phyloP scores from a whole-genome alignment of 1,140 invertebrate genomes.

The Nomia melanderi region DNA sequence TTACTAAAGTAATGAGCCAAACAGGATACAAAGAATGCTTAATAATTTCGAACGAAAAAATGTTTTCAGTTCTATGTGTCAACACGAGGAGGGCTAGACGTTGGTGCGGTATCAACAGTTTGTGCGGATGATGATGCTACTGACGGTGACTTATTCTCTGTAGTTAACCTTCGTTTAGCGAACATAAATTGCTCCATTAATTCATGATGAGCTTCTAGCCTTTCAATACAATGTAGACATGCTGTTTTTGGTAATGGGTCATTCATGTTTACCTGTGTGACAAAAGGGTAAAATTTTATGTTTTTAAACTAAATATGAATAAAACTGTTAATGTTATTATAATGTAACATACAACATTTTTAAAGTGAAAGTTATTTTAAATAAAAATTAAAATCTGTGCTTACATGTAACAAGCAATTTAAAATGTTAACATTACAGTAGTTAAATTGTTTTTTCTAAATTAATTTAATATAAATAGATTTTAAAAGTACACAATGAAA shows the following conservation, averaged over 20 bases:
- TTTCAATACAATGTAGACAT: conserved; percentile 85
- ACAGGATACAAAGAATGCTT: conserved; percentile 42
- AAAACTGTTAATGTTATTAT: neutral
- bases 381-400: neutral
- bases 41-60: conserved; percentile 41
- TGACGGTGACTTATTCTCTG: conserved; percentile 66
- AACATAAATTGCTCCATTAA: conserved; percentile 83
- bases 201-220: conserved; percentile 86
- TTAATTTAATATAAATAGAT: neutral
- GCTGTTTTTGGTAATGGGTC: conserved; percentile 89
- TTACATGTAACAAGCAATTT: neutral
- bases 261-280: conserved; percentile 85
- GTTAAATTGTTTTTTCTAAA: neutral
- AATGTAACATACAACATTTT: neutral
- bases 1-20: conserved; percentile 51
- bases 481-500: neutral
- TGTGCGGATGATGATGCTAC: conserved; percentile 67
- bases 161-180: conserved; percentile 73
- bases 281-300: conserved; percentile 24
- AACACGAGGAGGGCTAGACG: conserved; percentile 74
- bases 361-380: neutral
- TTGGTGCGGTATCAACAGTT: conserved; percentile 68
- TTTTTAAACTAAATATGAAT: neutral
- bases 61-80: conserved; percentile 65
- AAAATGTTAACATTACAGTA: neutral